Evolutionary conservation across 2,113 vertebrate genomes (phyloP).

Genomic region (Esox niger): DNA sequence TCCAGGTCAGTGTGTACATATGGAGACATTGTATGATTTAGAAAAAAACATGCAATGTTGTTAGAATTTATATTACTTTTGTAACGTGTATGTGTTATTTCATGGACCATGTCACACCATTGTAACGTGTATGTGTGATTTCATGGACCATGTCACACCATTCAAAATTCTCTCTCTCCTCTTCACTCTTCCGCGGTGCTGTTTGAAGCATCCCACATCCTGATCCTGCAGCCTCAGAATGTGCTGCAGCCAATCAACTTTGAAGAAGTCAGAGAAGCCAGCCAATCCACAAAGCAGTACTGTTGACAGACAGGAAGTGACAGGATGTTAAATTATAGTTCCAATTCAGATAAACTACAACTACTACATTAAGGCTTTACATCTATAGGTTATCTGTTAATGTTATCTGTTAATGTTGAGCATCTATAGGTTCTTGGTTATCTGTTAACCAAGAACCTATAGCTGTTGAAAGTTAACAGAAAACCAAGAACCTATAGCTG

Average conservation of each 20-base stretch:
- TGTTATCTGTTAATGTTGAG: too few relatives aligned
- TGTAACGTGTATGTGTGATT: not conserved
- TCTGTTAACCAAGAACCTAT: too few relatives aligned
- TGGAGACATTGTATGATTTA: too few relatives aligned
- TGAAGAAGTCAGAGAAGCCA: slow-evolving; percentile 83
- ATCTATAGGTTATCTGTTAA: not conserved
- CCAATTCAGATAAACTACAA: too few relatives aligned
- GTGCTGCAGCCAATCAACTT: slow-evolving; percentile 75
- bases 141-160: slow-evolving; percentile 47
- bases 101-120: slow-evolving; percentile 49
- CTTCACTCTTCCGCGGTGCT: slow-evolving; percentile 72
- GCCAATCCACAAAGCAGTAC: slow-evolving; percentile 80
- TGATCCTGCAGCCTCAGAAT: slow-evolving; percentile 76
- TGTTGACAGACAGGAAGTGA: slow-evolving; percentile 40
- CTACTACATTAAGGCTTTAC: not conserved
- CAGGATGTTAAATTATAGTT: too few relatives aligned
- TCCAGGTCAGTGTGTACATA: not conserved
- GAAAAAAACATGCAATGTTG: too few relatives aligned
- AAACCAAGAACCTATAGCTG: too few relatives aligned
- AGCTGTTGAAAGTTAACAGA: too few relatives aligned
- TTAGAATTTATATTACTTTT: too few relatives aligned
- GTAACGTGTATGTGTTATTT: not conserved
- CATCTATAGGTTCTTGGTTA: too few relatives aligned
- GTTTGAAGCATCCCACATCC: slow-evolving; percentile 75
- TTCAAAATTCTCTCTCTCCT: slow-evolving; percentile 73